Base-by-base conservation (phyloP, 2,113 vertebrate species). In the Equus quagga region DNA sequence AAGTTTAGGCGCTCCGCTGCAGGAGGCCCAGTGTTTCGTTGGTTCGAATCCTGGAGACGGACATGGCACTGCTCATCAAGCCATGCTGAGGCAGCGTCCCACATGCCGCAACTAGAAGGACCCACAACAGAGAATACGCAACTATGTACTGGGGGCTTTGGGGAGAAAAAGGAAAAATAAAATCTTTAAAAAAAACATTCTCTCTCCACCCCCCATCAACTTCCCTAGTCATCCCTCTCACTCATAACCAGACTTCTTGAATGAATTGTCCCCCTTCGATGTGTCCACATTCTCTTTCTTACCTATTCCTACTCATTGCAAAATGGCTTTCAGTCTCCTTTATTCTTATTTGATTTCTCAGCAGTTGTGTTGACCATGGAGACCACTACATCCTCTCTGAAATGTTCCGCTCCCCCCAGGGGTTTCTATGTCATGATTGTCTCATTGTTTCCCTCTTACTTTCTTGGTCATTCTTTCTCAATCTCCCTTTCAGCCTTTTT, bases 391-490 rank as follows among this genome's bases (percentile, higher is more conserved):
- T 64, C 26, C 6, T 89, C 54, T 44, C 60, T n/a, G 31, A 92
- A 76, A n/a, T 58, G 51, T 17, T 54, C 3, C 2, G 3, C 17
- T 2, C 7, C 31, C 0, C 0, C 2, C 14, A 3, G 6, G 19
- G 24, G 60, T 84, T 84, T 94, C 17, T 83, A 10, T 76, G 19
- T 60, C 19, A 60, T 56, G 36, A 80, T 14, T 24, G 1, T 73
- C 28, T 91, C 12, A 2, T 72, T 6, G 17, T 49, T 96, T 90
- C 64, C 75, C 41, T 92, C 19, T 92, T 95, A n/a, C 33, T 90
- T 89, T 18, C 41, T 60, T 62, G 23, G 33, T 78, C 18, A 69
- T 75, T 73, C 21, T 44, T 78, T 87, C 33, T 33, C 36, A 41
- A 10, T 69, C 33, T 88, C 67, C 46, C 84, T 69, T 80, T 21